Evolutionary conservation across 2,113 vertebrate genomes (phyloP), one percentile per base, ranked within the genome.

Genomic region (Cryptotis parvus): DNA sequence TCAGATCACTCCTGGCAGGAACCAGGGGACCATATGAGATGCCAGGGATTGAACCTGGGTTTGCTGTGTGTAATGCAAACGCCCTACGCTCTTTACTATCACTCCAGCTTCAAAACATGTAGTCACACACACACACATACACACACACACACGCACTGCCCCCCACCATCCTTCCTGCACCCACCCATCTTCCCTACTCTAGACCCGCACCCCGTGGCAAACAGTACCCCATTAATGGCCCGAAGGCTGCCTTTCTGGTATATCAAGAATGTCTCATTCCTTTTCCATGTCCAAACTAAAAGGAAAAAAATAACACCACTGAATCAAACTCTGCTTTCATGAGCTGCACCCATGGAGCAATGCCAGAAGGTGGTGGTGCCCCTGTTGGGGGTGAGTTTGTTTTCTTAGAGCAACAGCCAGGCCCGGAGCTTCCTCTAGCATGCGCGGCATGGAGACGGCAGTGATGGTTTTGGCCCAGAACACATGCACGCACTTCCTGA

Each of bases 301-400:
- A 82, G 79, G 94, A 76, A 96, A 95, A n/a, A 90, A 94, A 90
- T 82, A 93, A 94, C 88, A 91, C 68, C 75, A 35, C 84, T 8
- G 73, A 92, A 91, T 92, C 89, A 96, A 75, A 86, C 91, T 76
- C 89, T 18, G 82, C 82, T 95, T 95, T 94, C 92, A 91, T 86
- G 77, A 63, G 39, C 84, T 73, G 52, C 24, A 86, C 92, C 91
- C 16, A 2, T 69, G 84, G 52, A 75, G 76, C 88, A 86, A 82
- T 75, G 83, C 78, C 83, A 84, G 89, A 91, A 93, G 75, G 86
- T 87, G 85, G 65, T 27, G 68, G 86, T 88, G 91, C 66, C 85
- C 90, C 89, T 33, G 52, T 31, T 24, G 80, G 84, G 83, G 83
- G 89, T 63, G 87, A 73, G 79, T 37, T 68, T 94, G 84, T 73